These are phyloP conservation scores for Pelagia noctiluca DNA, from an alignment of 30 jellyfish, hydroid and myxozoan species.

Conservation along the genomic window DNA sequence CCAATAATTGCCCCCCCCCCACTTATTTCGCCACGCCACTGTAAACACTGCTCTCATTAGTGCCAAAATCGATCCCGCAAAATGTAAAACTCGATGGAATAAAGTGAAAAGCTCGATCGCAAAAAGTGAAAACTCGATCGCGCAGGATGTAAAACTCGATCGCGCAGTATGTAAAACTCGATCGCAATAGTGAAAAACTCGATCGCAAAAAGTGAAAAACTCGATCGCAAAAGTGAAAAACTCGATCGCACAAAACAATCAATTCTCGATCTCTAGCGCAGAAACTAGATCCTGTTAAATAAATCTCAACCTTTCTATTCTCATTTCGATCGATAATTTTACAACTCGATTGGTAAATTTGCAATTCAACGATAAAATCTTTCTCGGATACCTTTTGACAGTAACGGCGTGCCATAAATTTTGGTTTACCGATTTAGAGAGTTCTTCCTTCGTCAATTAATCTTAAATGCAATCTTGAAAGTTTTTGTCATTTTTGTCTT, in stretches of 20 bases:
- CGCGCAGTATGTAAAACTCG: not conserved
- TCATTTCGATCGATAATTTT: slow-evolving; percentile 1
- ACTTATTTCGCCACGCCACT: slow-evolving; percentile 8
- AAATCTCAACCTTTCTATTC: slow-evolving; percentile 5
- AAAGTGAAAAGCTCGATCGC: not conserved
- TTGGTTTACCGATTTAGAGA: no score
- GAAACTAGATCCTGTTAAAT: slow-evolving; percentile 12
- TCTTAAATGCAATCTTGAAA: no score
- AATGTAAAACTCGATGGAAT: no score
- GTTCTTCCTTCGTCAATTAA: no score
- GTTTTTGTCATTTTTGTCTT: no score
- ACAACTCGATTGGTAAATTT: not conserved
- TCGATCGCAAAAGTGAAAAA: slow-evolving; percentile 5
- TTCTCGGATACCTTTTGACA: slow-evolving; percentile 42
- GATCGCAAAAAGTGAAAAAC: not conserved
- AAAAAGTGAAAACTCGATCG: slow-evolving; percentile 3
- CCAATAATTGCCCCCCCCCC: slow-evolving; percentile 5
- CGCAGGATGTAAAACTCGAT: not conserved
- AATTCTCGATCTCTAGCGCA: slow-evolving; percentile 9
- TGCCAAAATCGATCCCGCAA: no score
- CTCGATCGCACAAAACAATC: slow-evolving; percentile 6
- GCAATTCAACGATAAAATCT: not conserved
- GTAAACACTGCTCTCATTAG: no score
- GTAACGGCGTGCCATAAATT: slow-evolving; percentile 42
- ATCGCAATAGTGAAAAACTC: not conserved